phyloP scores from a whole-genome alignment of 2,888 invertebrate genomes.

The Drosophila monieri region DNA sequence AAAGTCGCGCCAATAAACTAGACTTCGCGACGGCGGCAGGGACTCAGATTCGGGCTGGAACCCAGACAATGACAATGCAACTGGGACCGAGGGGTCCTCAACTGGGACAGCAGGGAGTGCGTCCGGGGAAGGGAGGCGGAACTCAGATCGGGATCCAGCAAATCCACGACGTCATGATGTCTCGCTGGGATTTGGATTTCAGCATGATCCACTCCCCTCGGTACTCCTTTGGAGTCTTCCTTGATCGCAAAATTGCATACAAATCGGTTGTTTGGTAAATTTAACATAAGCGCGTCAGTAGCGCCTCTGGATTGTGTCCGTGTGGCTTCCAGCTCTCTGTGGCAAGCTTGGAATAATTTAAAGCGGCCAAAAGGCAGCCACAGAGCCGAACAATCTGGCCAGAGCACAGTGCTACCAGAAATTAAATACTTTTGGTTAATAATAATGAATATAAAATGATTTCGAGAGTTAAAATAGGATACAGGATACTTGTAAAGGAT shows the following conservation, averaged over 20 bases:
- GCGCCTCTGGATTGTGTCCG: constrained; percentile 69
- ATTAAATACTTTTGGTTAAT: not conserved
- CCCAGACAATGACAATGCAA: constrained; percentile 55
- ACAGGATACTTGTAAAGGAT: no score
- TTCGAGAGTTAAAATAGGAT: no score
- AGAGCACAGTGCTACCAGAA: constrained; percentile 23
- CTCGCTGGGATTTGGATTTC: constrained; percentile 80
- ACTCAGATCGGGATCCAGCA: constrained; percentile 35
- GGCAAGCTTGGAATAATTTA: constrained; percentile 75
- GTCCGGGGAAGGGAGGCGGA: constrained; percentile 4
- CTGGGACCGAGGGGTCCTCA: constrained; percentile 10
- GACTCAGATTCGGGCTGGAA: constrained; percentile 22
- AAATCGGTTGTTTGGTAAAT: constrained; percentile 82
- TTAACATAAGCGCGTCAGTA: constrained; percentile 78
- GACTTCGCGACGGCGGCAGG: constrained; percentile 75
- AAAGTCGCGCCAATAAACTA: constrained; percentile 83
- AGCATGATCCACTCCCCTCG: constrained; percentile 22
- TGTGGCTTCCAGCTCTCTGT: constrained; percentile 39
- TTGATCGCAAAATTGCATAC: constrained; percentile 76
- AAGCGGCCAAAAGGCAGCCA: constrained; percentile 45
- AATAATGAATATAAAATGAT: no score
- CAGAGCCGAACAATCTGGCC: constrained; percentile 30
- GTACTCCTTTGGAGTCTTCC: constrained; percentile 3
- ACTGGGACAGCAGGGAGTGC: constrained; percentile 1
- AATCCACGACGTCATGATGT: constrained; percentile 81